These are phyloP conservation scores for Coracias cyanogaster DNA, from an alignment of 2,797 vertebrate genomes.

Conservation along the genomic window DNA sequence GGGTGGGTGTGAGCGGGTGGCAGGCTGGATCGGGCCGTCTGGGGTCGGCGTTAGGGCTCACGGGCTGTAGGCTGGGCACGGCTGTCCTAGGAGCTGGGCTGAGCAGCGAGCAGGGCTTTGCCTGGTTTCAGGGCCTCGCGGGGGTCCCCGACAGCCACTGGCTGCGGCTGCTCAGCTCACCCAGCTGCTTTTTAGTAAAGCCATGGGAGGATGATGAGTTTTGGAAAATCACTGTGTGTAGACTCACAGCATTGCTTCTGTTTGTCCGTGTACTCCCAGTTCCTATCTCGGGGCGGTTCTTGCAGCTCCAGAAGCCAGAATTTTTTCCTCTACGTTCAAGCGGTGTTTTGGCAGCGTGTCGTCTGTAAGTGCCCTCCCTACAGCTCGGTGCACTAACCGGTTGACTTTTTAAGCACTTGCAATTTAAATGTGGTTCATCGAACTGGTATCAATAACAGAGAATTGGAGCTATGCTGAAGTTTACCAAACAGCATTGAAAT, in stretches of 20 bases:
- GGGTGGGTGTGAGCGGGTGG: rapidly evolving
- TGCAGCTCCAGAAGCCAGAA: background rate
- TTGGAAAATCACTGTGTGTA: background rate
- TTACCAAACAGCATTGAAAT: background rate
- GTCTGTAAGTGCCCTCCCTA: background rate
- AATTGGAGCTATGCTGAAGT: background rate
- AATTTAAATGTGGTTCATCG: background rate
- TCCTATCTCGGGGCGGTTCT: conserved; percentile 1
- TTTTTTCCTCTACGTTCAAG: background rate
- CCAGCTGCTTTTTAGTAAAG: background rate
- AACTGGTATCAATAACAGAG: background rate
- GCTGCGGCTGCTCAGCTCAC: background rate
- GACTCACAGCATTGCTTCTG: background rate
- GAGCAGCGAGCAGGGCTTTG: background rate
- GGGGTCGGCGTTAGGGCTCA: rapidly evolving
- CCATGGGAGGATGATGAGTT: background rate
- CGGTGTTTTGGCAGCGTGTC: background rate
- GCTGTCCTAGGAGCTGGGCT: background rate
- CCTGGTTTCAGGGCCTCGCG: background rate
- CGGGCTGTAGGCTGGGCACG: background rate
- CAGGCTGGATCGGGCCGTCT: background rate
- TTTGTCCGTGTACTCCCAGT: background rate
- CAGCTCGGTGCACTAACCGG: background rate
- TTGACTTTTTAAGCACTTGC: background rate
- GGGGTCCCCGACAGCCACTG: background rate